Evolutionary conservation across 2,888 invertebrate species (phyloP), one percentile per base, ranked within the genome.

Genomic region (Crematogaster levior): DNA sequence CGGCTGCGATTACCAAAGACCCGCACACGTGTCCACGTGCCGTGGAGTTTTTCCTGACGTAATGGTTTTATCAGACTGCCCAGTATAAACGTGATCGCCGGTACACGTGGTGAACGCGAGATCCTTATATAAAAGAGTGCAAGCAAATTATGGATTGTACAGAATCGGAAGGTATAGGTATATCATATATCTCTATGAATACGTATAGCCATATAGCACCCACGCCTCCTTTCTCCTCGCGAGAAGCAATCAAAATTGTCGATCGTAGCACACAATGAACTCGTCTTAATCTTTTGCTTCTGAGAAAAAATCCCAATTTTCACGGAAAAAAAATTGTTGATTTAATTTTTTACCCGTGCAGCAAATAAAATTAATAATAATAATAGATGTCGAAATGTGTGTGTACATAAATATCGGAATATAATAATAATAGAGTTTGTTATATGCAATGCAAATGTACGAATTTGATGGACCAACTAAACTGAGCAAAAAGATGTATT

Each of bases 71-170:
- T 53, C 56, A 61, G 73, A 56, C 81, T 79, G 82, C 48, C 70
- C 68, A 65, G 51, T 80, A 24, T 84, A 89, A n/a, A 88, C 88
- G 88, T 85, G 86, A 89, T 82, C 84, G 63, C 24, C 53, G 65
- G 21, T 82, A 85, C 89, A 87, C 89, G 85, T 89, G 89, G 83
- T 86, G 46, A 43, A 63, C 84, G 83, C 85, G 82, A 65, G 84
- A 87, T 81, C 75, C 74, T 87, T 88, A 83, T 80, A 61, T 89
- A 89, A 89, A 73, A 58, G 10, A 27, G 53, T 21, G 27, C 34
- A 21, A 4, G 53, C 70, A 73, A 81, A 40, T 46, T 30, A 27
- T 7, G n/a, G n/a, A n/a, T n/a, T n/a, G n/a, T n/a, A n/a, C n/a
- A n/a, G n/a, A n/a, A n/a, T n/a, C n/a, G n/a, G n/a, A n/a, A 10